Evolutionary conservation across 1,140 invertebrate species (phyloP).

Genomic region (Battus philenor): DNA sequence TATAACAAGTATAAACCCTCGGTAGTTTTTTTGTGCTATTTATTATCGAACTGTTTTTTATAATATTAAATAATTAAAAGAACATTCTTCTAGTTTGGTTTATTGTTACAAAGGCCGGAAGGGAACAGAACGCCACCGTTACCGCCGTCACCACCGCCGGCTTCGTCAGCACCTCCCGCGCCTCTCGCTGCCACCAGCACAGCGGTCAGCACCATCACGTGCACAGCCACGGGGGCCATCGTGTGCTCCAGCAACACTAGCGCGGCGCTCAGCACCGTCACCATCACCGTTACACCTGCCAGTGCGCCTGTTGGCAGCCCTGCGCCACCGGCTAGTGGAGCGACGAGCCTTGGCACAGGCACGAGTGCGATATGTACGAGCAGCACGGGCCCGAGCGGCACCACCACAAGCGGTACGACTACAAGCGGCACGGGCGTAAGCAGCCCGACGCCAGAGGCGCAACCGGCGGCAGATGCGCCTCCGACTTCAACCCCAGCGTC

Average conservation of each 20-base stretch:
- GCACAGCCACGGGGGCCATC: not conserved
- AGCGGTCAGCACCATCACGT: slow-evolving; percentile 14
- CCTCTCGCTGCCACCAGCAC: slow-evolving; percentile 19
- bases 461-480: not conserved
- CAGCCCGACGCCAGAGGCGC: not conserved
- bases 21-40: too few relatives aligned
- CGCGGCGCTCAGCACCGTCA: not conserved
- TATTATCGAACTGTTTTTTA: too few relatives aligned
- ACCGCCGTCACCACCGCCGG: slow-evolving; percentile 51
- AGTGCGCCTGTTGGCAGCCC: slow-evolving; percentile 18
- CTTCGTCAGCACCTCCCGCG: slow-evolving; percentile 46
- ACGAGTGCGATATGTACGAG: not conserved
- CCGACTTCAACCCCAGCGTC: not conserved
- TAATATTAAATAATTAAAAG: too few relatives aligned
- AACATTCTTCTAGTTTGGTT: too few relatives aligned
- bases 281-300: slow-evolving; percentile 5
- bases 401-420: too few relatives aligned
- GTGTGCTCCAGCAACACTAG: not conserved
- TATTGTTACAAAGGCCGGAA: too few relatives aligned
- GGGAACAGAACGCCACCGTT: slow-evolving; percentile 47
- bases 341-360: slow-evolving; percentile 12
- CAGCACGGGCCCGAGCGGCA: too few relatives aligned
- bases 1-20: too few relatives aligned
- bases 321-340: slow-evolving; percentile 5
- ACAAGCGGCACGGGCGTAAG: too few relatives aligned